Evolutionary conservation across 2,888 invertebrate genomes (phyloP).

Genomic region (Microctonus aethiopoides): DNA sequence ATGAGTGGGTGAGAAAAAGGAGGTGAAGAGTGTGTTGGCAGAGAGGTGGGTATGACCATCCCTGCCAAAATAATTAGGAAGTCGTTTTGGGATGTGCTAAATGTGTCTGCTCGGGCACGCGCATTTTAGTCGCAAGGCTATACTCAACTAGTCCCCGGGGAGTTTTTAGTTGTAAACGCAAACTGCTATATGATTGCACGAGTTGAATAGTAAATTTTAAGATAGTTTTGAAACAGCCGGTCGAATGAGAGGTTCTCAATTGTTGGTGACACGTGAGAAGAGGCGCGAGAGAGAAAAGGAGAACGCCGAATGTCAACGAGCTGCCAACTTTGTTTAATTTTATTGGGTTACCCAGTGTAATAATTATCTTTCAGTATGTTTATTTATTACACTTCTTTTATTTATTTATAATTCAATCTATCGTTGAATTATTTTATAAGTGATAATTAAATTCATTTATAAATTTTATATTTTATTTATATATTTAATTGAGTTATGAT

Average conservation of each 20-base stretch:
- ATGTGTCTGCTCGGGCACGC: constrained; percentile 73
- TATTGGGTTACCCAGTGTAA: neutral
- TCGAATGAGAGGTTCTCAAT: neutral
- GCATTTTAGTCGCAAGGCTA: constrained; percentile 63
- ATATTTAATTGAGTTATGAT: too few species aligned
- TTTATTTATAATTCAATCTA: too few species aligned
- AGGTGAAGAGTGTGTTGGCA: constrained; percentile 21
- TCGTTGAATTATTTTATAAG: too few species aligned
- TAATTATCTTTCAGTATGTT: neutral
- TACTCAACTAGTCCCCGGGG: constrained; percentile 65
- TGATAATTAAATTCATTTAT: too few species aligned
- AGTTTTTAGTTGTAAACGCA: constrained; percentile 62
- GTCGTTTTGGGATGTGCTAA: constrained; percentile 74
- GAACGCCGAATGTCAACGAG: constrained; percentile 7
- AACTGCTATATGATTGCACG: constrained; percentile 36
- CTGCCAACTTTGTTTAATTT: constrained; percentile 5
- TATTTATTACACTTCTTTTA: neutral
- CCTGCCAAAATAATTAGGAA: constrained; percentile 85
- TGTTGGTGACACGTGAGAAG: neutral
- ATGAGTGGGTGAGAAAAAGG: constrained; percentile 18
- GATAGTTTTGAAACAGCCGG: constrained; percentile 2
- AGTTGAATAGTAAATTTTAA: neutral
- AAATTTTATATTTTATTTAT: too few species aligned
- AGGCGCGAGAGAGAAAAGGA: constrained; percentile 3
- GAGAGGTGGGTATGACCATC: constrained; percentile 31